Evolutionary conservation across 2,113 vertebrate species (phyloP), one percentile per base, ranked within the genome.

Genomic region (Elephas maximus): DNA sequence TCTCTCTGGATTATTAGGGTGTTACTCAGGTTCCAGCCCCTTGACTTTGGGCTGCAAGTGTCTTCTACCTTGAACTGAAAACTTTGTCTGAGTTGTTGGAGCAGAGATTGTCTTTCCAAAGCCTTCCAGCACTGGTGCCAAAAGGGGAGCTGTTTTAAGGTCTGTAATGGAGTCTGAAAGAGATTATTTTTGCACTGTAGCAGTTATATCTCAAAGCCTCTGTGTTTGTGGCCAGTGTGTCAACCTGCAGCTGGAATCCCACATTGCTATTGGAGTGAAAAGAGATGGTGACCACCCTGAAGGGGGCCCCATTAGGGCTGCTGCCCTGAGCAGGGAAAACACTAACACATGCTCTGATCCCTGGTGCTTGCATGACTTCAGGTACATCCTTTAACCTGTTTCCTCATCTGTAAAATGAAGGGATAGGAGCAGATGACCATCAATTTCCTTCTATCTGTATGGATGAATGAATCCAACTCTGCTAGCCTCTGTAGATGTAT

Each of bases 61-160:
- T 92, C 65, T 92, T 95, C 69, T 87, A 80, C 89, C 74, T 97
- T 97, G 91, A 96, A 77, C 48, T 93, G 79, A 91, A 98, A 91
- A 67, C 17, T 77, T 94, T 57, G 23, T 94, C 45, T 79, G 20
- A 1, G 23, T 76, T 89, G 15, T 84, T 87, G 37, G 37, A 86
- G 77, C 53, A 11, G 3, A 89, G 44, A 82, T 45, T 67, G 48
- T 51, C 84, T 95, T 90, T 83, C n/a, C 37, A 92, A 87, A 96
- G 80, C 69, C 30, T 82, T 69, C 37, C 81, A 91, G 76, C 10
- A 33, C 8, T 73, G 60, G 37, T 88, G 41, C 28, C 62, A 74
- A 63, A 17, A 17, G 62, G 79, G 73, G 57, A 95, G 41, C 57
- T 87, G 90, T 94, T 93, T 84, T 97, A 84, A 93, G 69, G 53